Conservation (phyloP, 1,140 invertebrate species). For the Elymnias hypermnestra region DNA sequence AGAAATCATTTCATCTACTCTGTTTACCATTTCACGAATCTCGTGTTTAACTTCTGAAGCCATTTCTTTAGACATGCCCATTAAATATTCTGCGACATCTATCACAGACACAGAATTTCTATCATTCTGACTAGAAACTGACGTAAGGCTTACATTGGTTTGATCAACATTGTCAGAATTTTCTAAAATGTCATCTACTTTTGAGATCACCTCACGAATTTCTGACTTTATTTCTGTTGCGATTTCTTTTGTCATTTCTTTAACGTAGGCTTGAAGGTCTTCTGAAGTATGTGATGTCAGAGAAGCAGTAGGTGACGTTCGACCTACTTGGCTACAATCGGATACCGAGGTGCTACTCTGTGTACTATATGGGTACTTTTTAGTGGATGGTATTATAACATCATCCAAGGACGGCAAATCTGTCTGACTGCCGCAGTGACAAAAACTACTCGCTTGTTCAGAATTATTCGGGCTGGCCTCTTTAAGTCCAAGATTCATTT, state of each 20-base stretch:
- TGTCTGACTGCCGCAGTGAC: conserved; percentile 84
- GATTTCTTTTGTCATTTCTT: conserved; percentile 85
- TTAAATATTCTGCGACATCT: conserved; percentile 84
- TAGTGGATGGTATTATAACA: conserved; percentile 73
- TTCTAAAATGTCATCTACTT: conserved; percentile 85
- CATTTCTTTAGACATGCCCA: conserved; percentile 86
- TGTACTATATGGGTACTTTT: conserved; percentile 65
- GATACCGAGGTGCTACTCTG: conserved; percentile 65
- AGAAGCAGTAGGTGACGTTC: conserved; percentile 78
- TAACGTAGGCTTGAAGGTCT: conserved; percentile 83
- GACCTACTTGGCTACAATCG: conserved; percentile 77
- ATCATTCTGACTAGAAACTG: conserved; percentile 65
- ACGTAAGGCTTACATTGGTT: conserved; percentile 64
- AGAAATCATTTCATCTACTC: conserved; percentile 83
- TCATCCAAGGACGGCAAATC: conserved; percentile 80
- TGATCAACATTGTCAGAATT: conserved; percentile 77
- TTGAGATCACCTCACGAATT: conserved; percentile 86
- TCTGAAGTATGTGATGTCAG: conserved; percentile 78
- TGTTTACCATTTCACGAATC: conserved; percentile 82
- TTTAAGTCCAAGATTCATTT: conserved; percentile 78
- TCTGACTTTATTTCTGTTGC: conserved; percentile 89
- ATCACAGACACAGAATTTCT: conserved; percentile 83
- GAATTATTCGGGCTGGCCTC: conserved; percentile 60
- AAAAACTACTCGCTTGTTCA: conserved; percentile 70
- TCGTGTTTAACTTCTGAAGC: conserved; percentile 87